These are phyloP conservation scores for Chloroclystis v-ata DNA, from an alignment of 2,888 invertebrate species.

Conservation along the genomic window DNA sequence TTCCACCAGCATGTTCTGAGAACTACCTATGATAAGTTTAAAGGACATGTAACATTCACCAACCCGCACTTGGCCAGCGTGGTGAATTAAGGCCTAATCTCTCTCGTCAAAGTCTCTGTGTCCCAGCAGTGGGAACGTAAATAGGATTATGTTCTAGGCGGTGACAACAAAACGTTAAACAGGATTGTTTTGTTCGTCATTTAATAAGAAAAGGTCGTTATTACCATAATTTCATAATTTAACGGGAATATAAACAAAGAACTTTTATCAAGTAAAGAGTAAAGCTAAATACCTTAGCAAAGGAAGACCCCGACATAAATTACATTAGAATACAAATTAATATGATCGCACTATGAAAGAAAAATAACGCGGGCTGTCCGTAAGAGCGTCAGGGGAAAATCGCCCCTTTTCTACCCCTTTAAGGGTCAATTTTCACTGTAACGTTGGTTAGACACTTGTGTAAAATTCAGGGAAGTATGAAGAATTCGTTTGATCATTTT, in stretches of 20 bases:
- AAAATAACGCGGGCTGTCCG: slow-evolving; percentile 33
- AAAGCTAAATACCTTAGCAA: slow-evolving; percentile 44
- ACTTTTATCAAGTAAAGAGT: slow-evolving; percentile 33
- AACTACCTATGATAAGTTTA: too few relatives aligned
- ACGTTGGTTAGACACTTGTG: slow-evolving; percentile 15
- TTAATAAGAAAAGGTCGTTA: too few relatives aligned
- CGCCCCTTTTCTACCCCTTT: neutral
- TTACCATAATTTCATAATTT: slow-evolving; percentile 44
- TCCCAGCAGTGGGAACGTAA: too few relatives aligned
- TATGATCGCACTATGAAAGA: slow-evolving; percentile 56
- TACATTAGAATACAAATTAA: slow-evolving; percentile 76
- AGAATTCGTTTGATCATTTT: slow-evolving; percentile 29
- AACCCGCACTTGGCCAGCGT: too few relatives aligned
- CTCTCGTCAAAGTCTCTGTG: too few relatives aligned
- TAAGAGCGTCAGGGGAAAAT: slow-evolving; percentile 2
- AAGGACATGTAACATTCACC: too few relatives aligned
- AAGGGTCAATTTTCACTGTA: slow-evolving; percentile 12
- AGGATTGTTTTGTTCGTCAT: too few relatives aligned
- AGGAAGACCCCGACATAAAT: slow-evolving; percentile 61
- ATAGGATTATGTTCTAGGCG: neutral
- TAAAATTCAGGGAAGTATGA: slow-evolving; percentile 25
- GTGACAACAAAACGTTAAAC: neutral
- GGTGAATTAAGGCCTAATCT: too few relatives aligned
- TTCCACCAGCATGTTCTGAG: too few relatives aligned
- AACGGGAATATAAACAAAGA: slow-evolving; percentile 37